A percentile compares a stretch with the other conserved stretches of the same genome.
Evolutionary conservation across 2,113 vertebrate genomes (phyloP).

Genomic region (Apodemus speciosus): DNA sequence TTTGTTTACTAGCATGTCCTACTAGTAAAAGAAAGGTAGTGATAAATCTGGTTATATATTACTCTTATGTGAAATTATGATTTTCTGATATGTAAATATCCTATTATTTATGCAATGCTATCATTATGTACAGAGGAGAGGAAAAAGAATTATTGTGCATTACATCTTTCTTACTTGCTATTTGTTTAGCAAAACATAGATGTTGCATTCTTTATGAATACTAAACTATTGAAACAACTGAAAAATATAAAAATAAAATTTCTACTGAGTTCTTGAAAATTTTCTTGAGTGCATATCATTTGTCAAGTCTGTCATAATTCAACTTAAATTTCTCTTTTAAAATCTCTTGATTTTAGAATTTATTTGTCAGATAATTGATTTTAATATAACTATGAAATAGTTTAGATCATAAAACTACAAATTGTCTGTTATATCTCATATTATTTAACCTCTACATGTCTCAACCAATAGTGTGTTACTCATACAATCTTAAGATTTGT

Average conservation of each 20-base stretch:
- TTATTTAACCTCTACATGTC: neutral
- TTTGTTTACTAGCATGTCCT: conserved; percentile 46
- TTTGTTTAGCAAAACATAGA: conserved; percentile 9
- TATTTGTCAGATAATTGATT: conserved; percentile 3
- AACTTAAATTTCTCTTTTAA: neutral
- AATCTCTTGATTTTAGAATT: neutral
- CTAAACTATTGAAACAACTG: conserved; percentile 10
- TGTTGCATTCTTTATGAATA: neutral
- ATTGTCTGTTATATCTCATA: neutral
- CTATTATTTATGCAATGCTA: conserved; percentile 38
- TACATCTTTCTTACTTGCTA: neutral
- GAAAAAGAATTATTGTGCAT: neutral
- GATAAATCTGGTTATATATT: neutral
- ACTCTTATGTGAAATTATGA: conserved; percentile 20
- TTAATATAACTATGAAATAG: neutral
- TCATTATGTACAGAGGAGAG: neutral
- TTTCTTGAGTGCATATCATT: neutral
- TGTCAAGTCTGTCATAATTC: neutral
- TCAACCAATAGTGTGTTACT: neutral
- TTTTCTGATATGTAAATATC: conserved; percentile 34
- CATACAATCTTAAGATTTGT: neutral
- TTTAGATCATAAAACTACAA: neutral
- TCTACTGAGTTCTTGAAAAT: neutral
- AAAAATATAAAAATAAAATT: conserved; percentile 30
- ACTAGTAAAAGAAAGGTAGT: conserved; percentile 14